Percentiles rank a stretch among this genome's conserved stretches.
These are phyloP conservation scores for Bembecia ichneumoniformis DNA, from an alignment of 2,888 invertebrate genomes.

Conservation along the genomic window DNA sequence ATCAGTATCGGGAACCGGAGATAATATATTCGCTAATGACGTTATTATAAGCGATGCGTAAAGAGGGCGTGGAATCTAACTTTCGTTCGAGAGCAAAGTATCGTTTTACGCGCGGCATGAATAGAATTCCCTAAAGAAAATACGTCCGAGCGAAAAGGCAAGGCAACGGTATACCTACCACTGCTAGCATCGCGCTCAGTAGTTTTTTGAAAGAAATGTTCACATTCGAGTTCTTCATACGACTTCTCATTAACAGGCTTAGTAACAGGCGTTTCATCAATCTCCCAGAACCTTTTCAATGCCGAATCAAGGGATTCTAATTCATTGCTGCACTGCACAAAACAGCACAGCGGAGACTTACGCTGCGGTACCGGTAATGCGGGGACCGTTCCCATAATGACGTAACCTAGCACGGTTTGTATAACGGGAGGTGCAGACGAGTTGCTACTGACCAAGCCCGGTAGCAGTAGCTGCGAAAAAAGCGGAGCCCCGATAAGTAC, in stretches of 20 bases:
- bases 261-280: conserved; percentile 3
- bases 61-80: conserved; percentile 8
- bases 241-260: conserved; percentile 2
- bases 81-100: conserved; percentile 9
- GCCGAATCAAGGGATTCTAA: conserved; percentile 3
- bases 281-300: conserved; percentile 5
- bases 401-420: too few species aligned
- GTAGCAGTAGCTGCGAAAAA: too few species aligned
- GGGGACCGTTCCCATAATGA: conserved; percentile 9
- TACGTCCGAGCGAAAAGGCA: too few species aligned
- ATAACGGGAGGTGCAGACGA: too few species aligned
- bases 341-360: conserved; percentile 3
- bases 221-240: too few species aligned
- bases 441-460: too few species aligned
- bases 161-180: too few species aligned
- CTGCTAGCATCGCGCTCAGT: too few species aligned
- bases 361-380: neutral
- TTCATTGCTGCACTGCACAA: too few species aligned
- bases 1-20: neutral
- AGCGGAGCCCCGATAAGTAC: too few species aligned
- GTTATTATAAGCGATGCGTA: conserved; percentile 10
- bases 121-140: too few species aligned
- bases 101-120: conserved; percentile 1
- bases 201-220: too few species aligned
- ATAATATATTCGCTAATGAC: conserved; percentile 8